Conservation (phyloP, 2,797 vertebrate genomes). For the Urophycis tenuis region DNA sequence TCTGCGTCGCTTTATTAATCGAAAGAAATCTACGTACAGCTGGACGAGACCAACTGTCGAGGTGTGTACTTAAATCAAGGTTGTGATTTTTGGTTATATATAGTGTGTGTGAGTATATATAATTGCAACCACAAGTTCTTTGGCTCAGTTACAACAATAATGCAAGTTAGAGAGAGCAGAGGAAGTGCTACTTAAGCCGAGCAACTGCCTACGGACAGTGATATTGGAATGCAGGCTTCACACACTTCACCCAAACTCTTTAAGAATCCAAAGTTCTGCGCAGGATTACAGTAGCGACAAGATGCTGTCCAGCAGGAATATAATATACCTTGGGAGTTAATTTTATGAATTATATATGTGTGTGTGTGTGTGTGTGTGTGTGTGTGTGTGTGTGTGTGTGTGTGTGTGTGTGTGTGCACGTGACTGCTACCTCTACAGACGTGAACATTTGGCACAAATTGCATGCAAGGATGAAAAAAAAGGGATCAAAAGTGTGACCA, state of each 20-base stretch:
- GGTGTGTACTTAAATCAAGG: neutral
- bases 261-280: neutral
- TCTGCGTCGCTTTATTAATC: neutral
- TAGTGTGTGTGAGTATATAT: constrained; percentile 27
- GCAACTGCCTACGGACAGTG: neutral
- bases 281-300: neutral
- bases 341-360: constrained; percentile 2
- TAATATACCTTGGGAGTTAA: neutral
- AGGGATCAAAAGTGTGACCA: neutral
- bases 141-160: constrained; percentile 50
- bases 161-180: constrained; percentile 10
- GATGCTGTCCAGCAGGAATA: neutral
- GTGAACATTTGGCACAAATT: neutral
- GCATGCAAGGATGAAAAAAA: neutral
- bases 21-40: neutral
- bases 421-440: constrained; percentile 49
- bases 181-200: neutral
- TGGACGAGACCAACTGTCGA: neutral
- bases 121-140: constrained; percentile 50
- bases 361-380: constrained; percentile 14
- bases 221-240: neutral
- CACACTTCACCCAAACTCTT: neutral
- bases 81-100: neutral
- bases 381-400: no score
- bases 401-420: no score